Evolutionary conservation across 2,113 vertebrate genomes (phyloP).

Genomic region (Aegypius monachus): DNA sequence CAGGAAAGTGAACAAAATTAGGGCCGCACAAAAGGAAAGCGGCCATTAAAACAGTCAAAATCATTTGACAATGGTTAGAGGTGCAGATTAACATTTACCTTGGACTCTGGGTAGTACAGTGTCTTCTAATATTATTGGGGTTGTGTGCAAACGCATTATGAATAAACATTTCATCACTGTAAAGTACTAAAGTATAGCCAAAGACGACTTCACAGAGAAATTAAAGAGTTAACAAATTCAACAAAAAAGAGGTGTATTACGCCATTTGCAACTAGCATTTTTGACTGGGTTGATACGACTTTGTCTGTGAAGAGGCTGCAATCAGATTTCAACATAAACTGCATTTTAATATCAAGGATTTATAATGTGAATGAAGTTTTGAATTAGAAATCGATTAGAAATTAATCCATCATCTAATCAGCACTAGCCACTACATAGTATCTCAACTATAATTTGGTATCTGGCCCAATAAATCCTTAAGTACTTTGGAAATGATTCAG

Average conservation of each 20-base stretch:
- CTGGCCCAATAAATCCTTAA: conserved; percentile 32
- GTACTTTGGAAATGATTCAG: conserved; percentile 29
- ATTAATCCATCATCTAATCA: conserved; percentile 44
- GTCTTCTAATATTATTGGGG: background rate
- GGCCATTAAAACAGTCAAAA: background rate
- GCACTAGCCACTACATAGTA: background rate
- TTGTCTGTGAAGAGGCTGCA: background rate
- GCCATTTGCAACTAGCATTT: background rate
- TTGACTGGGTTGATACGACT: background rate
- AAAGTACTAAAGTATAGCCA: background rate
- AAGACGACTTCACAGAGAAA: background rate
- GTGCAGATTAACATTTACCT: background rate
- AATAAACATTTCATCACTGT: background rate
- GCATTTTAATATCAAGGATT: conserved; percentile 9
- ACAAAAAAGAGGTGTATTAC: background rate
- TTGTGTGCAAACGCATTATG: accelerated
- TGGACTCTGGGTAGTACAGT: background rate
- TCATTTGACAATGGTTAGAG: accelerated
- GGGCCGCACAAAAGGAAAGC: background rate
- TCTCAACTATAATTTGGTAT: conserved; percentile 21
- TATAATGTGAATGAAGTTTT: background rate
- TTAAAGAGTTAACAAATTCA: conserved; percentile 26
- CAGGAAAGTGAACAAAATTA: background rate
- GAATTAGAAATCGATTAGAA: conserved; percentile 61
- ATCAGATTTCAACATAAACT: background rate